These are phyloP conservation scores for Periphyllus acericola DNA, from an alignment of 2,888 invertebrate genomes.

Conservation along the genomic window DNA sequence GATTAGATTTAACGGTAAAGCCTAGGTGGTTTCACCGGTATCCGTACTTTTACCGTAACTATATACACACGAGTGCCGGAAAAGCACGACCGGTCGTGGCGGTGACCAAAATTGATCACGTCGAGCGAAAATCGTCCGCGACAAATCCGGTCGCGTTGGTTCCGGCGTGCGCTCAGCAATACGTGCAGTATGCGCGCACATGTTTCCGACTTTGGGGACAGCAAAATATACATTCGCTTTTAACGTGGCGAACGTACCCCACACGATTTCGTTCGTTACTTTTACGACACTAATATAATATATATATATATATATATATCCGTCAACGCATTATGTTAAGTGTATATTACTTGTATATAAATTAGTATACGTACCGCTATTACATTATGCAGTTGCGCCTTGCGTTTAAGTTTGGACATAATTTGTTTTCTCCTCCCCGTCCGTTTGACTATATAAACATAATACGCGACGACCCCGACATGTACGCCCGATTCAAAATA, in stretches of 20 bases:
- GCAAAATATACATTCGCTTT: conserved; percentile 9
- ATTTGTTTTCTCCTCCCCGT: conserved; percentile 14
- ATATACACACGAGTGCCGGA: too few relatives aligned
- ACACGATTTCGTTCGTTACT: neutral
- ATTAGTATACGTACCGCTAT: neutral
- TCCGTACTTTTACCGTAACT: too few relatives aligned
- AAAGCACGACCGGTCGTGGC: neutral
- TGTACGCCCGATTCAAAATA: conserved; percentile 3
- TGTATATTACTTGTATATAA: too few relatives aligned
- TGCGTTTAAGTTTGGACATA: conserved; percentile 33
- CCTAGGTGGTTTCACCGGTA: too few relatives aligned
- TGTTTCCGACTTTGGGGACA: neutral
- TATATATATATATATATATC: neutral
- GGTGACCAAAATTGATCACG: neutral
- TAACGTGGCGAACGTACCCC: neutral
- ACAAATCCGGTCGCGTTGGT: conserved; percentile 8
- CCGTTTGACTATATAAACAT: neutral
- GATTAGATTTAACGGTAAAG: too few relatives aligned
- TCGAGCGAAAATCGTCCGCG: neutral
- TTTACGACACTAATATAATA: conserved; percentile 23
- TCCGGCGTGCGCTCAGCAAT: neutral
- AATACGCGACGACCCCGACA: neutral
- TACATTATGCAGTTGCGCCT: neutral
- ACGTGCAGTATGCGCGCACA: neutral
- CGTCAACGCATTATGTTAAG: too few relatives aligned